Percentiles rank a stretch among this genome's conserved stretches.
Evolutionary conservation across 2,797 vertebrate species (phyloP).

Genomic region (Coilia nasus): DNA sequence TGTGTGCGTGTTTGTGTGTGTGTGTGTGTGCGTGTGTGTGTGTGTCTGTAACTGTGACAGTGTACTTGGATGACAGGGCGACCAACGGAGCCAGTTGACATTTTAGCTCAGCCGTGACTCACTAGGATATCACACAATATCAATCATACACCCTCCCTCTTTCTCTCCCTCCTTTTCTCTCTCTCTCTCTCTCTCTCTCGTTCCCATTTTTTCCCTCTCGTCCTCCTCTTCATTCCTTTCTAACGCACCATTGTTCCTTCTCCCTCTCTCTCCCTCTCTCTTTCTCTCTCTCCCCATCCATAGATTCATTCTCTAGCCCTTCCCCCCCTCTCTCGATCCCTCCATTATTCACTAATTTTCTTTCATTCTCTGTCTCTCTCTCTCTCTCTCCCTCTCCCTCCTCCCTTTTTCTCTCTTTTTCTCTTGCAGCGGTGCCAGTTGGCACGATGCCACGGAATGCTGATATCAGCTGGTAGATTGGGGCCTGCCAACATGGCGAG

Average conservation of each 20-base stretch:
- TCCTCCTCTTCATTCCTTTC: constrained; percentile 47
- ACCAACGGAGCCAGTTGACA: constrained; percentile 76
- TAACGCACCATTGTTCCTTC: constrained; percentile 30
- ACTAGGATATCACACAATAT: constrained; percentile 77
- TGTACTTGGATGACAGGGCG: constrained; percentile 68
- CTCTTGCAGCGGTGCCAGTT: constrained; percentile 78
- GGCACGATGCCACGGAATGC: constrained; percentile 84
- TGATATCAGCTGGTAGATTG: constrained; percentile 87
- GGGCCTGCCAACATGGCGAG: constrained; percentile 83
- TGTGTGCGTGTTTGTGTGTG: constrained; percentile 1
- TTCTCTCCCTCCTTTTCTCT: constrained; percentile 35
- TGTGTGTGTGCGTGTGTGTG: constrained; percentile 36
- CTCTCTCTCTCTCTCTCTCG: constrained; percentile 27
- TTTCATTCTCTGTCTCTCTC: constrained; percentile 62
- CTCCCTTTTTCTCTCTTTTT: constrained; percentile 30
- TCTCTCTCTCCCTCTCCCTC: constrained; percentile 63
- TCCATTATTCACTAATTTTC: constrained; percentile 71
- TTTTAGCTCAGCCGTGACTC: constrained; percentile 78
- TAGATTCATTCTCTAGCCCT: constrained; percentile 41
- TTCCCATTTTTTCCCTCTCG: constrained; percentile 60
- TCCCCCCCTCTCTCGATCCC: constrained; percentile 62
- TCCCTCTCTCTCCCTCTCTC: constrained; percentile 56
- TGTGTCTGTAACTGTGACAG: constrained; percentile 46
- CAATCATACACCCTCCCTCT: constrained; percentile 66
- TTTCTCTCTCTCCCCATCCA: constrained; percentile 51